Conservation (phyloP, 2,113 vertebrate species). For the Trematomus loennbergii region DNA sequence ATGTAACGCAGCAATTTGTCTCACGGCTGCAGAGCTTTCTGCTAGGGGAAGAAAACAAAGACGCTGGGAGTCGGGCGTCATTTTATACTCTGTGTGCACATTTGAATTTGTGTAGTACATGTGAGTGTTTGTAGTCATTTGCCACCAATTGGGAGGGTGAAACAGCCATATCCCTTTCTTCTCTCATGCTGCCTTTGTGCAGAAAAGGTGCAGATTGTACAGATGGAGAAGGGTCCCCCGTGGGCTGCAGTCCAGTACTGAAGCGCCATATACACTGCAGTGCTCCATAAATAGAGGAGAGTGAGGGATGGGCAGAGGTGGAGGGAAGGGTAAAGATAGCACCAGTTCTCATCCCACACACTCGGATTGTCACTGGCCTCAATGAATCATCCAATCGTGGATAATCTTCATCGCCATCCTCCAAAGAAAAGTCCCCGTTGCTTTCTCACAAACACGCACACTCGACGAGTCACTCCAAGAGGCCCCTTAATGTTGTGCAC, state of each 20-base stretch:
- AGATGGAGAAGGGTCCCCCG: conserved; percentile 76
- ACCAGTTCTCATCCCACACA: conserved; percentile 72
- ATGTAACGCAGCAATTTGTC: conserved; percentile 75
- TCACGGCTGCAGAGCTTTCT: conserved; percentile 59
- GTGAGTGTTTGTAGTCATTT: conserved; percentile 46
- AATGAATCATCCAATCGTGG: conserved; percentile 76
- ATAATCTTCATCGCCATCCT: conserved; percentile 68
- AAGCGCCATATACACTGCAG: conserved; percentile 74
- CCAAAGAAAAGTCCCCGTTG: conserved; percentile 40
- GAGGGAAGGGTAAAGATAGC: conserved; percentile 81
- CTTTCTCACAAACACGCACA: conserved; percentile 20
- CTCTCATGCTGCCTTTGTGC: conserved; percentile 30
- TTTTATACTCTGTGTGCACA: conserved; percentile 26
- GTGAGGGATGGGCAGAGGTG: conserved; percentile 59
- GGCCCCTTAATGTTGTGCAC: conserved; percentile 30
- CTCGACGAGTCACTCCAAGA: conserved; percentile 11
- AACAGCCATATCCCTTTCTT: conserved; percentile 26
- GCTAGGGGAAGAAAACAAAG: conserved; percentile 56
- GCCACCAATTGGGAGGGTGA: conserved; percentile 27
- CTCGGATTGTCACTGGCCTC: conserved; percentile 72
- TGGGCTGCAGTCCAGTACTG: conserved; percentile 69
- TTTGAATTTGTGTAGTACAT: conserved; percentile 36
- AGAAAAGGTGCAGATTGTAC: conserved; percentile 76
- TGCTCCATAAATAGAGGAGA: conserved; percentile 81
- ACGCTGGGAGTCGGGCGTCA: conserved; percentile 18